Evolutionary conservation across 2,797 vertebrate genomes (phyloP), one percentile per base, ranked within the genome.

Genomic region (Micrastur ruficollis): DNA sequence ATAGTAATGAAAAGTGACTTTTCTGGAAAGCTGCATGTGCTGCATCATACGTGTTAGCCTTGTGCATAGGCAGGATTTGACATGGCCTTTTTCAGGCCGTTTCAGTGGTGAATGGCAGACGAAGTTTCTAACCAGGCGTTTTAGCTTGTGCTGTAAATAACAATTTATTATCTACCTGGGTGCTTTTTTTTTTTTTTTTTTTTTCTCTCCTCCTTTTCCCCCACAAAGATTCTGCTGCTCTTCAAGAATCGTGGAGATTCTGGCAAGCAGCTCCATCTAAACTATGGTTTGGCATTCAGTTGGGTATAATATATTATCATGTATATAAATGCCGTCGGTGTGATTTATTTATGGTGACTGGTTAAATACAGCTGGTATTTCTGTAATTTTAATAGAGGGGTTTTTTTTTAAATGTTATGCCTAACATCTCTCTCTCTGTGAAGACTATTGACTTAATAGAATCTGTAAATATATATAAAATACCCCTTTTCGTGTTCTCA

Each of bases 291-390:
- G 62, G 59, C 70, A 15, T 62, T 66, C 32, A 14, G 40, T 11
- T 23, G 70, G 55, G 23, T 73, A 11, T 52, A 34, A 79, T 44
- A 11, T 25, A 49, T 81, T 32, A 38, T 20, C 6, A 0, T 36
- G 65, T 32, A 8, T 26, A 18, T 53, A 89, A 92, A 74, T 40
- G 38, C 72, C 65, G 59, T 21, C 5, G 14, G n/a, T 1, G 8
- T 79, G 81, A 73, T 89, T 94, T 47, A 86, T 89, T 91, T 62
- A 11, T 66, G 34, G 62, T 25, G 46, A 36, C 49, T 80, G 63
- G 29, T 84, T 55, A 82, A 31, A 42, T 44, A 46, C 44, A 42
- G 49, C 16, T 82, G 76, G 11, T 56, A 58, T 87, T 94, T 83
- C 80, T 89, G 70, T 44, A 36, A 59, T 67, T 88, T 90, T 38